Evolutionary conservation across 1,140 invertebrate species (phyloP).

Genomic region (Holotrichia oblita): DNA sequence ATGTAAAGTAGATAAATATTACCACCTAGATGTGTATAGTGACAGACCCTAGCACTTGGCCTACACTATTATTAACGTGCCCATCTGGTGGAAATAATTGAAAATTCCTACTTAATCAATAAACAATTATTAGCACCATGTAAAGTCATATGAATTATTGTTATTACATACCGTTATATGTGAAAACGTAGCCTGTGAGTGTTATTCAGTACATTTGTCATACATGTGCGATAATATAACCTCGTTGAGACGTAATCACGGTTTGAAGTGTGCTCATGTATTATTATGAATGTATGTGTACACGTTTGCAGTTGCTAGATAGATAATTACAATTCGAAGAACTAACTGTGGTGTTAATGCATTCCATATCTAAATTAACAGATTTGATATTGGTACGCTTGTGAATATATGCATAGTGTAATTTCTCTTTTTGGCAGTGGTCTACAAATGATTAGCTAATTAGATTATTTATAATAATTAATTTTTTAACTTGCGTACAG

Average conservation of each 20-base stretch:
- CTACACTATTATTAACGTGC: not conserved
- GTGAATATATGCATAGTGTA: no score
- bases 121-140: conserved; percentile 9
- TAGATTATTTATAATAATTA: no score
- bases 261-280: not conserved
- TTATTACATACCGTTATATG: conserved; percentile 15
- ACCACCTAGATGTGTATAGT: not conserved
- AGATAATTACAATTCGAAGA: conserved; percentile 22
- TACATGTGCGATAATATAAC: conserved; percentile 12
- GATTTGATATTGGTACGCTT: not conserved
- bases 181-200: conserved; percentile 19
- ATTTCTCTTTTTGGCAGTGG: no score
- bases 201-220: conserved; percentile 21
- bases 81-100: not conserved
- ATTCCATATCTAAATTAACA: conserved; percentile 24
- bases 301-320: not conserved
- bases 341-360: conserved; percentile 1
- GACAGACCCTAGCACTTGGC: not conserved
- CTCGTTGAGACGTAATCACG: conserved; percentile 10
- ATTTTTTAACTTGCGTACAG: no score
- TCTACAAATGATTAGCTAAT: no score
- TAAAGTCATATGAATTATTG: conserved; percentile 10
- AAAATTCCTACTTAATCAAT: conserved; percentile 24
- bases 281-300: conserved; percentile 20
- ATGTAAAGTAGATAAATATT: not conserved